Evolutionary conservation across 2,888 invertebrate genomes (phyloP), one percentile per base, ranked within the genome.

Genomic region (Tetranychus piercei): DNA sequence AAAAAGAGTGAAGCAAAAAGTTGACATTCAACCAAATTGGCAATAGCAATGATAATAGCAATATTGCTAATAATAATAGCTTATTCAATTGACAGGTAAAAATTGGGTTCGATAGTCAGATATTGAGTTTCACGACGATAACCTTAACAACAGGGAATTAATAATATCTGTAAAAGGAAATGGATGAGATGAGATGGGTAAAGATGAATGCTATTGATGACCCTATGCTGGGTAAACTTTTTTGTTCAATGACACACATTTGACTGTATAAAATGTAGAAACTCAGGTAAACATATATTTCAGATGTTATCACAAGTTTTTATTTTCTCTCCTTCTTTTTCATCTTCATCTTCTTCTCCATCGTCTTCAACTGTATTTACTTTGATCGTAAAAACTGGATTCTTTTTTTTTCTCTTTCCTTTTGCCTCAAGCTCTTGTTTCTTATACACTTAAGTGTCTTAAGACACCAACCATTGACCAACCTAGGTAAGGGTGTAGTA

Each of bases 271-370:
- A 34, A 34, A 34, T 3, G 34, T 34, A 34, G 34, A 34, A 34
- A 55, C 15, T 15, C 55, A 55, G 55, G 55, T 55, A 55, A 55
- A 55, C 15, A 69, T 7, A 69, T 34, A 23, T 69, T 69, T 69
- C 69, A 69, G 34, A 69, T 69, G 34, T 69, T 23, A 66, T 66
- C 20, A 66, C 66, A 66, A 66, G n/a, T 66, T 11, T 66, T 20
- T 11, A 1, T 11, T 20, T 66, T 20, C 8, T 11, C 20, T 11
- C 20, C 66, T 66, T 20, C 66, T 66, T 20, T 66, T 66, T 18
- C 66, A 11, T 66, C 20, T 11, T 66, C 66, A 66, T 66, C n/a
- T 66, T 66, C 66, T 34, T 34, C 34, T 34, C 3, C 34, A 23
- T 23, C 23, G 1, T 23, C 23, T 34, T 34, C 34, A 34, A 34